Evolutionary conservation across 92 coral and sea anemone genomes (phyloP).

Genomic region (Porites divaricata): DNA sequence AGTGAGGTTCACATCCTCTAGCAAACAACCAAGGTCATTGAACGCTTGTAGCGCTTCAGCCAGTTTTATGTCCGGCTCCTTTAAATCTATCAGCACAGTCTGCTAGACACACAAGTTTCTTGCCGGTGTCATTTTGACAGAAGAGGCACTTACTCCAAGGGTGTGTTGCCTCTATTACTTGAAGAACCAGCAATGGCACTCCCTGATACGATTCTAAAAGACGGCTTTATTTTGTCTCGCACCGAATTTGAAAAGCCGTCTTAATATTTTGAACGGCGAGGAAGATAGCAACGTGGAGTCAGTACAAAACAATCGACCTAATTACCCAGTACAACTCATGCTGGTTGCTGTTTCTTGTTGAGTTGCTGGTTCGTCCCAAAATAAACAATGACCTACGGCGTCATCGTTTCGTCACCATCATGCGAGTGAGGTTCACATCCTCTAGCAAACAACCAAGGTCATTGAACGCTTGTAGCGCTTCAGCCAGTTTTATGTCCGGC

Average conservation of each 20-base stretch:
- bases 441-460: not conserved
- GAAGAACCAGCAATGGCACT: no score
- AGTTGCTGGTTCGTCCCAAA: no score
- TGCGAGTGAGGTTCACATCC: not conserved
- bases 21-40: not conserved
- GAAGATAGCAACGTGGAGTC: no score
- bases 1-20: not conserved
- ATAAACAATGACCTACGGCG: no score
- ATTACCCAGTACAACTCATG: no score
- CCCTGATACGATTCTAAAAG: no score
- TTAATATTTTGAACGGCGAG: no score
- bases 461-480: not conserved
- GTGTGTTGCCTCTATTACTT: not conserved
- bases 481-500: not conserved
- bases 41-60: not conserved
- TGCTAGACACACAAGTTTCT: not conserved
- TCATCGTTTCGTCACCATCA: not conserved
- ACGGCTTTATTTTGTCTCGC: no score
- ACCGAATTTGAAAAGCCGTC: no score
- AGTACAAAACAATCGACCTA: no score
- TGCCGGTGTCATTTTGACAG: not conserved
- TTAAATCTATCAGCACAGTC: not conserved
- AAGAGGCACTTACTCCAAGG: not conserved
- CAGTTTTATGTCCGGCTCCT: not conserved
- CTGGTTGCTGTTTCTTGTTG: not conserved